These are phyloP conservation scores for Otolemur garnettii DNA, from an alignment of 2,113 vertebrate species.

Conservation along the genomic window DNA sequence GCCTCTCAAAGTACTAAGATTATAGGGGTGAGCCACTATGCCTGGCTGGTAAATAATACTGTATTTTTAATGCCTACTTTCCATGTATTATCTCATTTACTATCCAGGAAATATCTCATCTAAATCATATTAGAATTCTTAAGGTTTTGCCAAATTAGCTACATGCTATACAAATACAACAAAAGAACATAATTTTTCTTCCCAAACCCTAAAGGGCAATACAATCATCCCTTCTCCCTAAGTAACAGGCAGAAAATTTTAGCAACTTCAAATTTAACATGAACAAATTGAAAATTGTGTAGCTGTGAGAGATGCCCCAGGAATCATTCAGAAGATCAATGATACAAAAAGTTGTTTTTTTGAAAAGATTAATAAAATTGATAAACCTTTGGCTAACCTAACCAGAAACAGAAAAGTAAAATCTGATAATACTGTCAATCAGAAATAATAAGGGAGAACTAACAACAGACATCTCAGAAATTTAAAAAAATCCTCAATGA, in stretches of 20 bases:
- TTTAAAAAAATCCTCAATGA: too few species aligned
- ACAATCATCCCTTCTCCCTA: background rate
- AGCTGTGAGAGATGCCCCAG: background rate
- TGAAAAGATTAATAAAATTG: too few species aligned
- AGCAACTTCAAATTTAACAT: slow-evolving; percentile 15
- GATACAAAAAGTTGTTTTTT: too few species aligned
- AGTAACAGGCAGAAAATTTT: slow-evolving; percentile 1
- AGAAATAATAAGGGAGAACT: too few species aligned
- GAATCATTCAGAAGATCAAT: too few species aligned
- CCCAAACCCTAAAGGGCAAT: background rate
- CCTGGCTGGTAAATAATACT: background rate
- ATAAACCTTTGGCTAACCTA: too few species aligned
- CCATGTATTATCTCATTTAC: background rate
- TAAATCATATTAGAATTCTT: background rate
- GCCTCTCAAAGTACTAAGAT: background rate
- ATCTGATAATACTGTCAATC: too few species aligned
- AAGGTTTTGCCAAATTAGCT: slow-evolving; percentile 8
- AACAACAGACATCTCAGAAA: too few species aligned
- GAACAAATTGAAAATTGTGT: background rate
- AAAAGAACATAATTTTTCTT: slow-evolving; percentile 35
- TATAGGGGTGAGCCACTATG: accelerated
- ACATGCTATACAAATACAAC: background rate
- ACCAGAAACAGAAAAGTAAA: too few species aligned
- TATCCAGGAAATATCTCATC: background rate
- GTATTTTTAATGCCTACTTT: background rate